Evolutionary conservation across 2,888 invertebrate species (phyloP).

Genomic region (Lydus trimaculatus): DNA sequence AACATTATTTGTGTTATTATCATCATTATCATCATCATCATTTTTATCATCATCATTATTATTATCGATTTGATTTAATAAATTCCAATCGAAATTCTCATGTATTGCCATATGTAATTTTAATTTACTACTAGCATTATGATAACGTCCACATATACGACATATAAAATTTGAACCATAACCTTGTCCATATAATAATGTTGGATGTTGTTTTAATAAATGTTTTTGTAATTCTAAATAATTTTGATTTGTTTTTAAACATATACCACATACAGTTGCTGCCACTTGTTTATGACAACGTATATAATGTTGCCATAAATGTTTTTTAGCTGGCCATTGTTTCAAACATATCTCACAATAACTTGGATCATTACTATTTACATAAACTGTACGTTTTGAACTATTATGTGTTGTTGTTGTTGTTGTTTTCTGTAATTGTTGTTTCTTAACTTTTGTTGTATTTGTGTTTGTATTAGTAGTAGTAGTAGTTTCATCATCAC

Average conservation of each 20-base stretch:
- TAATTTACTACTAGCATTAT: slow-evolving; percentile 66
- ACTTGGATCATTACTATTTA: slow-evolving; percentile 61
- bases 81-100: slow-evolving; percentile 59
- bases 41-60: slow-evolving; percentile 33
- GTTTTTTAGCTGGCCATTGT: slow-evolving; percentile 68
- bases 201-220: slow-evolving; percentile 60
- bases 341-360: slow-evolving; percentile 67
- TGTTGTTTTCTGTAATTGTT: slow-evolving; percentile 18
- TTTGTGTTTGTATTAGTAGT: slow-evolving; percentile 27
- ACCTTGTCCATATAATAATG: slow-evolving; percentile 61
- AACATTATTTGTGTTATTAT: slow-evolving; percentile 40
- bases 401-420: slow-evolving; percentile 48
- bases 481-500: slow-evolving; percentile 31
- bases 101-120: slow-evolving; percentile 67
- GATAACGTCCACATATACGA: slow-evolving; percentile 62
- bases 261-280: slow-evolving; percentile 68
- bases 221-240: slow-evolving; percentile 61
- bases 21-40: slow-evolving; percentile 30
- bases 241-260: slow-evolving; percentile 64
- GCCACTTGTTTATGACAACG: slow-evolving; percentile 66
- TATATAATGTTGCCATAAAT: slow-evolving; percentile 67
- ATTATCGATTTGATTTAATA: slow-evolving; percentile 41
- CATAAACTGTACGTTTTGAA: slow-evolving; percentile 64
- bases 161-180: slow-evolving; percentile 68
- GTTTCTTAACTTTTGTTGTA: slow-evolving; percentile 14